Evolutionary conservation across 2,113 vertebrate species (phyloP).

Genomic region (Vicugna pacos): DNA sequence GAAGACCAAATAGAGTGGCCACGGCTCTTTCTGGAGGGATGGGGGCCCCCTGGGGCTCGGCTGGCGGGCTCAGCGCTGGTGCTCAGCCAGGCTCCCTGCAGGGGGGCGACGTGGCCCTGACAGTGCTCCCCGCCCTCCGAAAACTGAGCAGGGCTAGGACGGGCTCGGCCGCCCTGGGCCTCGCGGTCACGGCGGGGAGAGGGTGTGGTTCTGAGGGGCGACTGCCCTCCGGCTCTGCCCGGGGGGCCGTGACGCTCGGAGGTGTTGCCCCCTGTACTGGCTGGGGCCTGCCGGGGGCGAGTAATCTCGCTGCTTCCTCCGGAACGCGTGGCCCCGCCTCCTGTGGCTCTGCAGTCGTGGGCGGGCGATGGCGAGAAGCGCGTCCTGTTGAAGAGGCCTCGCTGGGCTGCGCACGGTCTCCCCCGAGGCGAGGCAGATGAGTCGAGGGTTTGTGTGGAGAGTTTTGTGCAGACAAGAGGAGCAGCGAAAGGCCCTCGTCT

Average conservation of each 20-base stretch:
- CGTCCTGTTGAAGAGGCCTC: not conserved
- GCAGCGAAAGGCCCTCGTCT: not conserved
- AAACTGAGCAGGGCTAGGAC: not conserved
- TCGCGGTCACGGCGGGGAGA: not conserved
- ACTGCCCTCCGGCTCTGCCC: not conserved
- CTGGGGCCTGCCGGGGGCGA: not conserved
- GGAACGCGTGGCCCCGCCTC: not conserved
- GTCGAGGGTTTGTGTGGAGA: conserved; percentile 84
- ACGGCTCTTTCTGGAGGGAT: conserved; percentile 13
- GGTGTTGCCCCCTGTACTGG: not conserved
- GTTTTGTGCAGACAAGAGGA: conserved; percentile 77
- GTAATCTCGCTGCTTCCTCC: not conserved
- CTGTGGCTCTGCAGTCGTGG: not conserved
- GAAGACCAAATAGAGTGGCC: conserved; percentile 54
- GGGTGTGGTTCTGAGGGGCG: not conserved
- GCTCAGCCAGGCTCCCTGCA: not conserved
- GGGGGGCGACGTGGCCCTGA: not conserved
- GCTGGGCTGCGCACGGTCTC: not conserved
- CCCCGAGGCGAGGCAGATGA: conserved; percentile 80
- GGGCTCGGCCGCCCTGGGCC: not conserved
- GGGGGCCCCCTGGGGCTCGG: not conserved
- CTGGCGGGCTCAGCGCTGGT: not conserved
- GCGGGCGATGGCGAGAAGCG: not conserved
- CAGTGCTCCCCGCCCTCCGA: not conserved
- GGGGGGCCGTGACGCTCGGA: not conserved